phyloP scores from a whole-genome alignment of 2,888 invertebrate genomes.

The Limnephilus rhombicus region DNA sequence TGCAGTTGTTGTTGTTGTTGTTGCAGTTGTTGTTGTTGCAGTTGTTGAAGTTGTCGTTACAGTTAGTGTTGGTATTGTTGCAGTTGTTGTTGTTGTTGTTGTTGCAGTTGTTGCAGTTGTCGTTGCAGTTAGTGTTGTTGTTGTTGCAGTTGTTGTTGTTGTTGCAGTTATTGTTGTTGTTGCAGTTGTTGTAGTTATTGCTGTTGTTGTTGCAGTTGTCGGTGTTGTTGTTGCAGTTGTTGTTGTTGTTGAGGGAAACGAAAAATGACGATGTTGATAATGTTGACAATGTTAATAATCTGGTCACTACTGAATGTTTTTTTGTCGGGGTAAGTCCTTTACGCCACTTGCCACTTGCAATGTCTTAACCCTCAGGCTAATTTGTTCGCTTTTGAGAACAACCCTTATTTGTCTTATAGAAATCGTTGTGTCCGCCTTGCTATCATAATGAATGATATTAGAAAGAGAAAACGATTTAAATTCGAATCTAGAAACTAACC shows the following conservation, averaged over 20 bases:
- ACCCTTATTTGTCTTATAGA: no score
- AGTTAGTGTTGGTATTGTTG: no score
- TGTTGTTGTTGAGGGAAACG: neutral
- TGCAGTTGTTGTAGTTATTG: no score
- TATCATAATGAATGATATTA: no score
- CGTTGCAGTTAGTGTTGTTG: fast-evolving
- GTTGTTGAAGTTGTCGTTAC: no score
- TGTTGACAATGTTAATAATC: neutral
- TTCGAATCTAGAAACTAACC: no score
- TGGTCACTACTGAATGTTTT: neutral
- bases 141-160: neutral
- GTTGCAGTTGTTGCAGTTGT: neutral
- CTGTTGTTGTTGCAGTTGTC: no score
- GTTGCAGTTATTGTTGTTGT: no score
- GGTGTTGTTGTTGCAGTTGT: neutral
- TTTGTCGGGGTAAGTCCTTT: neutral
- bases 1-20: neutral
- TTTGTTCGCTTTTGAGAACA: no score
- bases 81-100: neutral
- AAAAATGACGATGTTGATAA: neutral
- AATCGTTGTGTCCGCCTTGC: no score
- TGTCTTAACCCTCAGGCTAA: neutral
- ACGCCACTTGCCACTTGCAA: neutral
- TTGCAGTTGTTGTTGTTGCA: neutral
- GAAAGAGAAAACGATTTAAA: no score